Evolutionary conservation across 2,113 vertebrate genomes (phyloP).

Genomic region (Oenanthe oenanthe): DNA sequence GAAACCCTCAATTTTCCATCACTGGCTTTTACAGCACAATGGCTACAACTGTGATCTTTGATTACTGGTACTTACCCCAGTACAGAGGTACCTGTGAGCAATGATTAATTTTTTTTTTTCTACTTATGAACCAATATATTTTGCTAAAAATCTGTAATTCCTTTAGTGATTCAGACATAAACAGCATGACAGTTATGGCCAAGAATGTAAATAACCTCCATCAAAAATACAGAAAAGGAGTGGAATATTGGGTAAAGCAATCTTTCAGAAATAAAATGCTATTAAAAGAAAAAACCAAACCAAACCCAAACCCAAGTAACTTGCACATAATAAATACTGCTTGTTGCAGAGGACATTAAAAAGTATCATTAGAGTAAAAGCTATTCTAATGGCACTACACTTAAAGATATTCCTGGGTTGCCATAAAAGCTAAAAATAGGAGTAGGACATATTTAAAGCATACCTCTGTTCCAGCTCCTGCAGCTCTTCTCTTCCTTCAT

Average conservation of each 20-base stretch:
- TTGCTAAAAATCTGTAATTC: neutral
- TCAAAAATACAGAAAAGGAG: neutral
- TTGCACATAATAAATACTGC: neutral
- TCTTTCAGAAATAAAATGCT: neutral
- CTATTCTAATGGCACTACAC: neutral
- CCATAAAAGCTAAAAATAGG: neutral
- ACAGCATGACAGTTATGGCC: neutral
- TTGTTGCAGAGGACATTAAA: neutral
- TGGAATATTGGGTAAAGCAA: neutral
- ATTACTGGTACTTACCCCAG: neutral
- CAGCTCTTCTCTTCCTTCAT: conserved; percentile 67
- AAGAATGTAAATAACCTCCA: neutral
- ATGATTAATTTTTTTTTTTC: accelerated
- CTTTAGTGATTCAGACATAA: neutral
- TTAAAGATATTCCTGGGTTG: neutral
- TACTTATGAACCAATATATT: neutral
- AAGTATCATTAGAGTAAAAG: neutral
- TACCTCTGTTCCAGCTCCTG: conserved; percentile 80
- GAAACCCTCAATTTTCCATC: neutral
- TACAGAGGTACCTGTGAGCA: neutral
- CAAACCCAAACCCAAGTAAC: neutral
- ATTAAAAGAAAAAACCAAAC: neutral
- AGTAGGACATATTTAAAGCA: neutral
- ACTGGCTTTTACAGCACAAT: neutral
- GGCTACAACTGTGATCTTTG: neutral